phyloP scores from a whole-genome alignment of 2,888 invertebrate genomes.

The Cheilosia pagana region DNA sequence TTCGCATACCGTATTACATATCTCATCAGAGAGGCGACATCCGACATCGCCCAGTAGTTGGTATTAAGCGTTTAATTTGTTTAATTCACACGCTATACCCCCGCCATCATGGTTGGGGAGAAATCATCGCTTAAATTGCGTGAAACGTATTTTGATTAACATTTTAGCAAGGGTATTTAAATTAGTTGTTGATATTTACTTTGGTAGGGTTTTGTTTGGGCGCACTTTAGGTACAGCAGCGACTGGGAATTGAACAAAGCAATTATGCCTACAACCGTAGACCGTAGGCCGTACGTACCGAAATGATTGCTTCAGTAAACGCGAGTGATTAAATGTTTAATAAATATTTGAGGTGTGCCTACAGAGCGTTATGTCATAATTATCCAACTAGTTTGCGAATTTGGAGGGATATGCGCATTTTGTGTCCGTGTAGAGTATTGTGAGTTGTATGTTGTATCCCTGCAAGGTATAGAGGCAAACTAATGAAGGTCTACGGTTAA shows the following conservation, averaged over 20 bases:
- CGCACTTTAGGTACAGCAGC: not conserved
- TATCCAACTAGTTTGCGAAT: not conserved
- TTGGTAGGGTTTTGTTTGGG: conserved; percentile 16
- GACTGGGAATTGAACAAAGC: not conserved
- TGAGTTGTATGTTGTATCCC: no score
- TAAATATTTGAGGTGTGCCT: conserved; percentile 33
- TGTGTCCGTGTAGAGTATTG: no score
- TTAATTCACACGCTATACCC: conserved; percentile 21
- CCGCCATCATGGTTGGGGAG: not conserved
- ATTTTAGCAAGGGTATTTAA: conserved; percentile 47
- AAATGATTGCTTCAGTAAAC: conserved; percentile 27
- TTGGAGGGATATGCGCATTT: not conserved
- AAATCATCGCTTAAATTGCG: conserved; percentile 38
- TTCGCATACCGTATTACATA: conserved; percentile 24
- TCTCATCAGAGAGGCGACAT: not conserved
- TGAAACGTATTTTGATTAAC: conserved; percentile 55
- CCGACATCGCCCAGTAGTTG: conserved; percentile 4
- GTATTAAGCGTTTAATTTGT: conserved; percentile 29
- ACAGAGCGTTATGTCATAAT: conserved; percentile 17
- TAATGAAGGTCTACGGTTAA: no score
- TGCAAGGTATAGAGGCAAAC: no score
- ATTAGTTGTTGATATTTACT: conserved; percentile 47
- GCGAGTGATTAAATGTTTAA: conserved; percentile 34
- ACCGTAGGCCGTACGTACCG: no score
- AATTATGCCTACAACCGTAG: conserved; percentile 19